Evolutionary conservation across 2,888 invertebrate genomes (phyloP), one percentile per base, ranked within the genome.

Genomic region (Hypolimnas misippus): DNA sequence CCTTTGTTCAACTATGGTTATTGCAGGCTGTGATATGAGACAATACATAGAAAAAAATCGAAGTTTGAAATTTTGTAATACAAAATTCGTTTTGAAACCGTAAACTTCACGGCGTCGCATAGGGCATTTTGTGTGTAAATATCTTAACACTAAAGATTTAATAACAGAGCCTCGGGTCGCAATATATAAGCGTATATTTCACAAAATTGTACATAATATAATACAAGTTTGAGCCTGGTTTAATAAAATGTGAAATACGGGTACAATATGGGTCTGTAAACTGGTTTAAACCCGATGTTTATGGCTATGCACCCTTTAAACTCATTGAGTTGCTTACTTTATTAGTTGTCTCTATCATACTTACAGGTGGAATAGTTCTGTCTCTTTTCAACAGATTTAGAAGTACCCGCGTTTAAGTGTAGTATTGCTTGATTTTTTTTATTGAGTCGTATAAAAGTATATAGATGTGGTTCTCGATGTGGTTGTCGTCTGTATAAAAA

Each of bases 201-300:
- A 17, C 38, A 10, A 42, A 46, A 46, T 21, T 46, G 44, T 46
- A 21, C 12, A 46, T 12, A 21, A 21, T 21, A 4, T 19, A 44
- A 44, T 19, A 19, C 12, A 44, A 44, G 12, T 44, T 44, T 19
- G 44, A 44, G 44, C 19, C 44, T 4, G 44, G 19, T 51, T 51
- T 40, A 58, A 58, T 58, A 58, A 31, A 58, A 49, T 40, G 14
- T 40, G 40, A 58, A 58, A 58, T 58, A 58, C 31, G 57, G 40
- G 40, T 31, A 38, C 51, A 57, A 57, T 51, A 51, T 19, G 49
- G 10, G 31, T 14, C 12, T 40, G 40, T 58, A 58, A 49, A 57
- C 3, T 21, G 21, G 35, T 49, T 46, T n/a, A n/a, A 38, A 42
- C 14, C 12, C 3, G n/a, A 46, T 51, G 40, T 51, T 58, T 58